Base-by-base conservation (phyloP, 2,797 vertebrate genomes). In the Uromys caudimaculatus region DNA sequence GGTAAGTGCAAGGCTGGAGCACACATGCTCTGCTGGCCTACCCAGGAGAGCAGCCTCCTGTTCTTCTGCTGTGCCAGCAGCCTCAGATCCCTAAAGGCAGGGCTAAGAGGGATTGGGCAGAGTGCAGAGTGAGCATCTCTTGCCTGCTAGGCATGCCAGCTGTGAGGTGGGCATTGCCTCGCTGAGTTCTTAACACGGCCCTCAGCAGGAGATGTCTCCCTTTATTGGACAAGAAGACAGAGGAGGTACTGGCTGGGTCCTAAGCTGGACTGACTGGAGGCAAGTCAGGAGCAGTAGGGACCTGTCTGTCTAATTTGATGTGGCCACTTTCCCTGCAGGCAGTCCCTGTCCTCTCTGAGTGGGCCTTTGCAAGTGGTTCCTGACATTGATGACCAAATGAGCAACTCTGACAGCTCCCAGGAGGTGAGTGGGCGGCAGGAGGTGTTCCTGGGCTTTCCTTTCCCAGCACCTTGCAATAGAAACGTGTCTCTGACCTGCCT, bases 331-430 rank as follows among this genome's bases (percentile, higher is more conserved):
- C 64, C 93, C 94, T 7, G 5, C 97, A 99, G 99, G 99, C 99
- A 99, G 98, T 99, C 99, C 0, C 99, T 99, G 97, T 99, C 99
- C 6, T 99, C 99, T 0, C 96, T 99, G 97, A 99, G 99, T 3
- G 99, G 99, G 54, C 99, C 99, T 91, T 98, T 99, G 97, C 99
- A 99, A 97, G 99, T 99, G 96, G 99, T 99, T 95, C 99, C 99
- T 0, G 99, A 99, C 98, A 99, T 99, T 1, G 99, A 99, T 0
- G 99, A 99, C 98, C 99, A 99, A 97, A 98, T 99, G 98, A 99
- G 99, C 97, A 99, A 98, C 89, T 99, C 99, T 0, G 99, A 99
- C 96, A 99, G 99, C 98, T 98, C 99, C 44, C 99, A 99, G 90
- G 99, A 99, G 99, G 99, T 99, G 92, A 98, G 98, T 41, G 16